Conservation (phyloP, 2,888 invertebrate species). For the Scaptomyza cyrtandrae region DNA sequence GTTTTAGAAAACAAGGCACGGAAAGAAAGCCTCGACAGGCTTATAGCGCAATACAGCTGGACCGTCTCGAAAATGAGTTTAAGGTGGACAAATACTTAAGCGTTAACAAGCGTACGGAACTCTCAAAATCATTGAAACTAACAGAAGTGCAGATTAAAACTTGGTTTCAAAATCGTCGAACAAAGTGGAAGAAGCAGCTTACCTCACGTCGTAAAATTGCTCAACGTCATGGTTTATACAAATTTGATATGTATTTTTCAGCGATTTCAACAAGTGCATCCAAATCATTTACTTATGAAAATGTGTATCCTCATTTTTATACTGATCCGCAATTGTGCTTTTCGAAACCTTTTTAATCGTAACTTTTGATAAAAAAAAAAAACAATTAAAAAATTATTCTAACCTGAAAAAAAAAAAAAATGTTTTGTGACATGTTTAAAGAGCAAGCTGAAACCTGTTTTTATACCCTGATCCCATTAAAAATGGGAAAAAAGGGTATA, state of each 20-base stretch:
- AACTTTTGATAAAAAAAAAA: background rate
- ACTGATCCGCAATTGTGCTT: constrained; percentile 61
- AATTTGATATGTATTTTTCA: constrained; percentile 86
- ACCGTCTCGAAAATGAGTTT: constrained; percentile 96
- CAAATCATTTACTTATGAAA: constrained; percentile 32
- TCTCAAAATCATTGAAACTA: constrained; percentile 92
- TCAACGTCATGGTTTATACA: constrained; percentile 92
- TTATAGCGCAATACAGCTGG: constrained; percentile 97
- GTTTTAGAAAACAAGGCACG: constrained; percentile 93
- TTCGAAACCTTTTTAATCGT: constrained; percentile 36
- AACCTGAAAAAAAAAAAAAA: no score
- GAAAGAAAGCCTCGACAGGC: constrained; percentile 98
- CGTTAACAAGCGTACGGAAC: constrained; percentile 96
- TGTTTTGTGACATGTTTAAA: no score
- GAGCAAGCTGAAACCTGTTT: no score
- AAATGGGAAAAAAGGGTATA: no score
- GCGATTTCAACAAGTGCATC: constrained; percentile 82
- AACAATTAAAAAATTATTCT: no score
- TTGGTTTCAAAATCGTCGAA: constrained; percentile 88
- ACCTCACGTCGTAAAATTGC: constrained; percentile 95
- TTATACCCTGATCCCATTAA: no score
- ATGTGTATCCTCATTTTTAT: constrained; percentile 60
- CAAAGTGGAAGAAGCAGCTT: constrained; percentile 98
- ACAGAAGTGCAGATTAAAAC: constrained; percentile 71
- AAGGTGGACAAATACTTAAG: constrained; percentile 98